Conservation (phyloP, 2,888 invertebrate species). For the Toxonevra muliebris region DNA sequence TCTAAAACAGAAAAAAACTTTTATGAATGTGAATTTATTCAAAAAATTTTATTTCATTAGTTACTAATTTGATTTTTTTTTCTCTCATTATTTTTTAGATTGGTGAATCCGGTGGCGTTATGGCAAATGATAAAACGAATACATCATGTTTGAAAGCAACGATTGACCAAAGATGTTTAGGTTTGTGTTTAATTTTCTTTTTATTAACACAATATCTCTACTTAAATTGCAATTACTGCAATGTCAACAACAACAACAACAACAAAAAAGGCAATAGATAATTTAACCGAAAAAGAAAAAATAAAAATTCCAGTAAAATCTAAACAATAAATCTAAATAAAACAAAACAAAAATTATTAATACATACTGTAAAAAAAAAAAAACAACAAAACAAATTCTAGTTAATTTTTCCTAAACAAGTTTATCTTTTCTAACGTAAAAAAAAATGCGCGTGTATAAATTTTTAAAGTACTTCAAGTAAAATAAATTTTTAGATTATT, state of each 20-base stretch:
- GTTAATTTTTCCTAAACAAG: background rate
- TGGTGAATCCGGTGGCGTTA: constrained; percentile 60
- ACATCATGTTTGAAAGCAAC: constrained; percentile 60
- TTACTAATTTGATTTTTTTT: background rate
- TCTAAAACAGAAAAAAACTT: too few relatives aligned
- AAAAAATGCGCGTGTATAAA: background rate
- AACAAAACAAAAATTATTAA: constrained; percentile 22
- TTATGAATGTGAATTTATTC: too few relatives aligned
- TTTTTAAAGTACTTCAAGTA: background rate
- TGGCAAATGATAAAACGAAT: constrained; percentile 58
- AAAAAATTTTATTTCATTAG: too few relatives aligned
- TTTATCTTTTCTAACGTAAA: background rate
- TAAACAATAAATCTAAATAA: constrained; percentile 23
- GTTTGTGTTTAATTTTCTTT: constrained; percentile 60
- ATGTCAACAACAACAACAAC: constrained; percentile 48
- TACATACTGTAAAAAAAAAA: constrained; percentile 8
- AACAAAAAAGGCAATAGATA: constrained; percentile 55
- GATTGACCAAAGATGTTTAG: constrained; percentile 65
- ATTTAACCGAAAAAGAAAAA: constrained; percentile 46
- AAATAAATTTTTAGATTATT: too few relatives aligned
- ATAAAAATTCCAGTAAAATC: constrained; percentile 24
- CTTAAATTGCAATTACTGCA: constrained; percentile 44
- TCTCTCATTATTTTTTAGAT: constrained; percentile 50
- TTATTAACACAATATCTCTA: constrained; percentile 30
- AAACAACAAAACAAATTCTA: constrained; percentile 7